Base-by-base conservation (phyloP, 2,888 invertebrate species). In the Temnothorax rugatulus region DNA sequence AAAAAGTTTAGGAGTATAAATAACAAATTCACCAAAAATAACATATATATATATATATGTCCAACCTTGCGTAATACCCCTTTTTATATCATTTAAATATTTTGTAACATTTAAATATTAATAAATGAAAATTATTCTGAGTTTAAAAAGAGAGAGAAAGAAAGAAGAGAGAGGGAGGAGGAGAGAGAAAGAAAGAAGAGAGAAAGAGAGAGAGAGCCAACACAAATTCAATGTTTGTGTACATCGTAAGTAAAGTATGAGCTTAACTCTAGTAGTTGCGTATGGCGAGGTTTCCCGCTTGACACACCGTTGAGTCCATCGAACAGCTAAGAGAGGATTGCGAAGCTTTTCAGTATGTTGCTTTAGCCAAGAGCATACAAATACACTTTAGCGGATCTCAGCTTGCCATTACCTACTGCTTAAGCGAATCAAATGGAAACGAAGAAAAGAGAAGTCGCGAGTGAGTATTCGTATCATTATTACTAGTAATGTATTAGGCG, bases 311-410 rank as follows among this genome's bases (percentile, higher is more conserved):
- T 41, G 44, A 74, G 75, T 73, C 74, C 63, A 74, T 75, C 63
- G 63, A 82, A 82, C 52, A 75, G 63, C 68, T 52, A 77, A 50
- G 52, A 79, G 75, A 82, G 82, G 73, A 64, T 81, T 81, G 79
- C 79, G 47, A 81, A 81, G 75, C 79, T 81, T 81, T 81, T 74
- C 79, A 81, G 59, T 59, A 74, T 81, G 79, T 81, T 79, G 75
- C 79, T 79, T 79, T 81, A 81, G 79, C 79, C 79, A 75, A 59
- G 79, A 75, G 79, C 75, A 74, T 74, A 81, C 79, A 81, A 81
- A 81, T 81, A 81, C 75, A 81, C 79, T 81, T 74, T n/a, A 79
- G 75, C 47, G 21, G 74, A 77, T 68, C 79, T 81, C 59, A 34
- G 34, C 34, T 79, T 59, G 59, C 74, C 44, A 57, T 38, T 47